Evolutionary conservation across 2,797 vertebrate species (phyloP).

Genomic region (Cuculus canorus): DNA sequence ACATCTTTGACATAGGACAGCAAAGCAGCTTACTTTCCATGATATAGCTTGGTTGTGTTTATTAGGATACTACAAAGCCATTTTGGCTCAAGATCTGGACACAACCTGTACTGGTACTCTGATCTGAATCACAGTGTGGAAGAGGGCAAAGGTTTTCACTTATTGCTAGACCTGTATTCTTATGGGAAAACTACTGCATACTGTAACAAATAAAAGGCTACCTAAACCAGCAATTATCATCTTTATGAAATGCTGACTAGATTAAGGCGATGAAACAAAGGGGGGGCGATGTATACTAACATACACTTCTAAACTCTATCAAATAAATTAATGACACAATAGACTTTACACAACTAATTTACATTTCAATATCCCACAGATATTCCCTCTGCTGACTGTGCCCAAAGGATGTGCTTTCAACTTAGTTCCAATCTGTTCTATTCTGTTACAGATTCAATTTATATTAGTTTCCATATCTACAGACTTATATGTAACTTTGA

Average conservation of each 20-base stretch:
- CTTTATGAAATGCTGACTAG: neutral
- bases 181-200: neutral
- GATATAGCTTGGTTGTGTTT: neutral
- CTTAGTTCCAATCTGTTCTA: neutral
- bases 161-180: neutral
- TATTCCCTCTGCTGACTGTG: conserved; percentile 13
- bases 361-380: conserved; percentile 33
- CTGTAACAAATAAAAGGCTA: neutral
- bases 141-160: neutral
- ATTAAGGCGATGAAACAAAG: neutral
- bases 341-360: neutral
- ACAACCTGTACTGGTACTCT: neutral
- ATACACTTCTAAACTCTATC: neutral
- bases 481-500: neutral
- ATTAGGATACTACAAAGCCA: neutral
- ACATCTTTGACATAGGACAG: neutral
- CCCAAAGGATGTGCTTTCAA: conserved; percentile 42
- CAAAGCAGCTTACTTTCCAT: neutral
- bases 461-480: neutral
- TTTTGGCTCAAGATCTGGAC: neutral
- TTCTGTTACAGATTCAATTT: conserved; percentile 3
- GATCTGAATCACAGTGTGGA: neutral
- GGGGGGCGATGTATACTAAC: neutral
- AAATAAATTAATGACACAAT: neutral
- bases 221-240: neutral